Evolutionary conservation across 1,140 invertebrate species (phyloP).

Genomic region (Apis mellifera): DNA sequence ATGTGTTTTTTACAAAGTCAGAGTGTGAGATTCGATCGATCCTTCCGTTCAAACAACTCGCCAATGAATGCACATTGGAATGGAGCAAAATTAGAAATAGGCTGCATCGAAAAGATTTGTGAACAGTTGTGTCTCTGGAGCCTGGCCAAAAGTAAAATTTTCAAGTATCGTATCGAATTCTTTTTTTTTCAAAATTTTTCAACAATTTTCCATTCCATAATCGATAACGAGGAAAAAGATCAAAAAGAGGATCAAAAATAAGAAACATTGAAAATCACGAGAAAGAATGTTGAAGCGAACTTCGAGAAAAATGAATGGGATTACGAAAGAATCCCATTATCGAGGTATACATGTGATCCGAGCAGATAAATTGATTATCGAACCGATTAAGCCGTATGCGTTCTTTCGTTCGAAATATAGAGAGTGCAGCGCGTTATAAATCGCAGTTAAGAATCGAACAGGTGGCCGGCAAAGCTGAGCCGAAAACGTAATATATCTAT

Average conservation of each 20-base stretch:
- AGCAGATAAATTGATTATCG: not conserved
- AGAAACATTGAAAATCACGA: not conserved
- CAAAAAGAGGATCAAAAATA: not conserved
- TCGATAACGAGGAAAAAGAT: not conserved
- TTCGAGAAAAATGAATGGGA: not conserved
- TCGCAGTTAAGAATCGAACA: constrained; percentile 22
- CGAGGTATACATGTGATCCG: not conserved
- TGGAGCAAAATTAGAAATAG: too few species aligned
- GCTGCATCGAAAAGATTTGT: too few species aligned
- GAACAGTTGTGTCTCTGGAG: constrained; percentile 4
- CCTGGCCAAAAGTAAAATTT: constrained; percentile 25
- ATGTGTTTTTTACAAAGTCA: too few species aligned
- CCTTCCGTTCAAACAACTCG: not conserved
- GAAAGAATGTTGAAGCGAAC: not conserved
- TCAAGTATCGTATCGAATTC: not conserved
- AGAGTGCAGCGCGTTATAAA: not conserved
- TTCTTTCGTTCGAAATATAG: not conserved
- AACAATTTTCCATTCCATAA: not conserved
- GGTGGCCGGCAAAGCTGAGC: constrained; percentile 6
- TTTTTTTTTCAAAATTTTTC: too few species aligned
- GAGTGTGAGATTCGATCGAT: too few species aligned
- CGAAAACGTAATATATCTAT: not conserved
- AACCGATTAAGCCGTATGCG: not conserved
- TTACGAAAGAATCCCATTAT: too few species aligned
- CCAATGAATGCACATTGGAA: not conserved